These are phyloP conservation scores for Mus pahari DNA, from an alignment of 2,113 vertebrate genomes.

Conservation along the genomic window DNA sequence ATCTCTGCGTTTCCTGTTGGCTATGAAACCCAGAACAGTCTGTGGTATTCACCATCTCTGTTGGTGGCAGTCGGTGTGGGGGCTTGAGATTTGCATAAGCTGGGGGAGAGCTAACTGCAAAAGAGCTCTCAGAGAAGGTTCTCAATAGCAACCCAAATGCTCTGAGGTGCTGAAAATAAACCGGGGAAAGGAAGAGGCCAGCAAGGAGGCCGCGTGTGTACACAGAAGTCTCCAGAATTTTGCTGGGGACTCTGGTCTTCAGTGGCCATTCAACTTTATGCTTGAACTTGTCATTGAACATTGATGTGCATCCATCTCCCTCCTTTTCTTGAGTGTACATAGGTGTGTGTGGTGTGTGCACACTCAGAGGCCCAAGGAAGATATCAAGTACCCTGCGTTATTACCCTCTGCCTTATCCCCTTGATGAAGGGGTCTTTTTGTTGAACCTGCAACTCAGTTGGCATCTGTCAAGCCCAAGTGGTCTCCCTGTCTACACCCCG, in stretches of 20 bases:
- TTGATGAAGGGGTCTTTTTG: no score
- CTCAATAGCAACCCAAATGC: conserved; percentile 2
- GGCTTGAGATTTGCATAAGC: conserved; percentile 67
- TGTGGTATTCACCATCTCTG: neutral
- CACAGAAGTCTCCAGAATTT: neutral
- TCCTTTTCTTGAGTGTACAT: neutral
- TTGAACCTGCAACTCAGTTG: neutral
- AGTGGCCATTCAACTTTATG: neutral
- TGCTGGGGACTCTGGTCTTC: neutral
- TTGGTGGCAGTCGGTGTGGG: neutral
- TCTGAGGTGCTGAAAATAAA: conserved; percentile 58
- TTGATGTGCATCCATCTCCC: no score
- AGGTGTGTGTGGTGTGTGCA: neutral
- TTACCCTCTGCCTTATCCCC: neutral
- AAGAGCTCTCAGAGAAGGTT: conserved; percentile 23
- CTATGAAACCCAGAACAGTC: neutral
- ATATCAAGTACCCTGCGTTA: neutral
- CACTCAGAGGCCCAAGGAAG: neutral
- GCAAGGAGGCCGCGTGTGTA: neutral
- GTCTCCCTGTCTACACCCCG: no score
- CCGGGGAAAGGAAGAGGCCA: neutral
- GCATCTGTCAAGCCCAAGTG: neutral
- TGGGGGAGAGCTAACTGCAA: conserved; percentile 60
- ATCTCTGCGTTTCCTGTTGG: fast-evolving
- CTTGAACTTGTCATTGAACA: neutral